Evolutionary conservation across 2,888 invertebrate species (phyloP), one percentile per base, ranked within the genome.

Genomic region (Embidobia sp.): DNA sequence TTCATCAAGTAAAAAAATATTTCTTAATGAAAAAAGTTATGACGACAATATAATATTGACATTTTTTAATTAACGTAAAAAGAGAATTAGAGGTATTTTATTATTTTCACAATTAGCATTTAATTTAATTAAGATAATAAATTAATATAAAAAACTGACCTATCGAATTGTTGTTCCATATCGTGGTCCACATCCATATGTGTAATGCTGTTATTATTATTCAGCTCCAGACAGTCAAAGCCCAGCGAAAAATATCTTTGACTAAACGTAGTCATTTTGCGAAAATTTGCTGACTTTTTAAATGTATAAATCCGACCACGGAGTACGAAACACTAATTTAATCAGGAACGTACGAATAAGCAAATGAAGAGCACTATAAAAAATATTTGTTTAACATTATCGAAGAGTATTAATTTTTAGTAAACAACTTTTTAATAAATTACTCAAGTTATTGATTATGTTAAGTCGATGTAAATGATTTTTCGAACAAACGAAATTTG

Each of bases 111-210:
- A n/a, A n/a, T n/a, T n/a, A n/a, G n/a, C n/a, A n/a, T n/a, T n/a
- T n/a, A n/a, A n/a, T n/a, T 22, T 22, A 22, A 22, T 6, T 4
- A 22, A 22, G 22, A 22, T 22, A 22, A 22, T 19, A 44, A 26
- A 11, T 11, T 11, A 46, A 26, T 15, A 15, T 2, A 53, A 4
- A 18, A 53, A 15, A 53, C 6, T 35, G 31, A 46, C 72, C 72
- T 73, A 13, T 73, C 72, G 10, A 73, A 31, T 26, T 46, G 48
- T 49, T 73, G 55, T 40, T 73, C 72, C 22, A 69, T 40, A 35
- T 74, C 57, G 7, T 70, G 55, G 31, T 72, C 77, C 11, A 77
- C 49, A 0, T 70, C 59, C 66, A 77, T 70, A 16, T 33, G n/a
- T n/a, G n/a, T n/a, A n/a, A n/a, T 27, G 22, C 4, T 46, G 16